Evolutionary conservation across 2,888 invertebrate genomes (phyloP).

Genomic region (Dicroscelio sp.): DNA sequence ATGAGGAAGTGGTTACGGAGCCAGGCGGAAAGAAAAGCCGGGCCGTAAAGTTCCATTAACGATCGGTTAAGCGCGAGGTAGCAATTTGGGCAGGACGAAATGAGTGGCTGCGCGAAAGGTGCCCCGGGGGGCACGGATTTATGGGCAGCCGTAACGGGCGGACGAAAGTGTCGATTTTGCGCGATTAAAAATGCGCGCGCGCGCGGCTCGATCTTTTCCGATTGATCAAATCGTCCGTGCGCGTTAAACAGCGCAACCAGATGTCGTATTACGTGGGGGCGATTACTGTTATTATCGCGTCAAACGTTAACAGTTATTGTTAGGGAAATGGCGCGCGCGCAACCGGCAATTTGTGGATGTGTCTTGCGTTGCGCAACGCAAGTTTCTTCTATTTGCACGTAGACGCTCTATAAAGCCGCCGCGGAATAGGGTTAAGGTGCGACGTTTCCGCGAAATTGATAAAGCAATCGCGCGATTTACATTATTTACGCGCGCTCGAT

Average conservation of each 20-base stretch:
- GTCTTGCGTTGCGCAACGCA: conserved; percentile 27
- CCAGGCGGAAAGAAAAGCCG: conserved; percentile 50
- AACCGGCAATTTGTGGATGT: conserved; percentile 47
- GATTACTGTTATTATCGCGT: conserved; percentile 68
- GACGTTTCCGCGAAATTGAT: no score
- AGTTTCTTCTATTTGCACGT: conserved; percentile 18
- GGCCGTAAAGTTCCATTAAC: conserved; percentile 65
- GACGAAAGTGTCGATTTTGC: conserved; percentile 69
- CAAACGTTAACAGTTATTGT: conserved; percentile 61
- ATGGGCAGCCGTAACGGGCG: conserved; percentile 12
- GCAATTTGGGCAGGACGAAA: conserved; percentile 63
- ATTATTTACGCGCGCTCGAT: no score
- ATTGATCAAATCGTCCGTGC: conserved; percentile 55
- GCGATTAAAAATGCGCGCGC: conserved; percentile 46
- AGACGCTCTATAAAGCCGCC: conserved; percentile 9
- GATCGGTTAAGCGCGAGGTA: conserved; percentile 62
- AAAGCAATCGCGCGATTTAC: no score
- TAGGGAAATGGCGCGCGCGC: conserved; percentile 37
- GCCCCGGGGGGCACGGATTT: conserved; percentile 34
- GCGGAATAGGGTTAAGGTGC: conserved; percentile 10
- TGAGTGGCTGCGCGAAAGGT: conserved; percentile 47
- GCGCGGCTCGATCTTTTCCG: neutral
- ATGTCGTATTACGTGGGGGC: conserved; percentile 64
- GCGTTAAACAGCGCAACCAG: conserved; percentile 48
- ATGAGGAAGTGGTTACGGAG: conserved; percentile 53